Conservation (phyloP, 2,888 invertebrate genomes). For the Aradus depressus region DNA sequence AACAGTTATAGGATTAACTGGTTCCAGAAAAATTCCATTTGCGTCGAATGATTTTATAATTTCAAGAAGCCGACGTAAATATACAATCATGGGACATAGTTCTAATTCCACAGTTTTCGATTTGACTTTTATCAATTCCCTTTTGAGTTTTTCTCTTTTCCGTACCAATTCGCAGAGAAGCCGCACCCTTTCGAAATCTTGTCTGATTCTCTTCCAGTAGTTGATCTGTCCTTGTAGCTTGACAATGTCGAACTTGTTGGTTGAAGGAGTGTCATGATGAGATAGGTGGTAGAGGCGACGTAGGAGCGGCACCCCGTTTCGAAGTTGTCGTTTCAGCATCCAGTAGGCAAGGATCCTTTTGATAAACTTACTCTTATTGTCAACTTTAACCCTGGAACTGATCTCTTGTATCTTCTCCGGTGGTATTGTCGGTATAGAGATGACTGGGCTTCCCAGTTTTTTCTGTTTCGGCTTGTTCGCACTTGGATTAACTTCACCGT, state of each 20-base stretch:
- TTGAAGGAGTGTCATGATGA: no score
- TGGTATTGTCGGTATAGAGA: conserved; percentile 86
- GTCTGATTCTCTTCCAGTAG: conserved; percentile 85
- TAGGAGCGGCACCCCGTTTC: conserved; percentile 90
- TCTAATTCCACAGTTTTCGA: conserved; percentile 71
- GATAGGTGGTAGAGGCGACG: no score
- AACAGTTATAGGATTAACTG: conserved; percentile 74
- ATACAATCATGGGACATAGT: conserved; percentile 69
- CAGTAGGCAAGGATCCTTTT: conserved; percentile 87
- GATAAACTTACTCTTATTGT: conserved; percentile 73
- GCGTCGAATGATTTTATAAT: conserved; percentile 66
- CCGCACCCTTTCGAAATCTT: conserved; percentile 84
- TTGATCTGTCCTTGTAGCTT: conserved; percentile 76
- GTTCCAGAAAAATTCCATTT: conserved; percentile 83
- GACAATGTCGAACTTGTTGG: conserved; percentile 33
- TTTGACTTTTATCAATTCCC: conserved; percentile 66
- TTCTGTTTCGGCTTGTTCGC: conserved; percentile 15
- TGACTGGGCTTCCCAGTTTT: conserved; percentile 67
- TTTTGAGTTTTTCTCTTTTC: conserved; percentile 89
- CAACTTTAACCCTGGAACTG: conserved; percentile 58
- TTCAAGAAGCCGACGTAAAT: conserved; percentile 64
- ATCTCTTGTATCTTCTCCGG: conserved; percentile 74
- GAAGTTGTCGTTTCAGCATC: conserved; percentile 87
- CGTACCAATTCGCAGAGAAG: conserved; percentile 87
- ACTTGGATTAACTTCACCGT: conserved; percentile 42